phyloP scores from a whole-genome alignment of 2,888 invertebrate species.

The Desoria tigrina region DNA sequence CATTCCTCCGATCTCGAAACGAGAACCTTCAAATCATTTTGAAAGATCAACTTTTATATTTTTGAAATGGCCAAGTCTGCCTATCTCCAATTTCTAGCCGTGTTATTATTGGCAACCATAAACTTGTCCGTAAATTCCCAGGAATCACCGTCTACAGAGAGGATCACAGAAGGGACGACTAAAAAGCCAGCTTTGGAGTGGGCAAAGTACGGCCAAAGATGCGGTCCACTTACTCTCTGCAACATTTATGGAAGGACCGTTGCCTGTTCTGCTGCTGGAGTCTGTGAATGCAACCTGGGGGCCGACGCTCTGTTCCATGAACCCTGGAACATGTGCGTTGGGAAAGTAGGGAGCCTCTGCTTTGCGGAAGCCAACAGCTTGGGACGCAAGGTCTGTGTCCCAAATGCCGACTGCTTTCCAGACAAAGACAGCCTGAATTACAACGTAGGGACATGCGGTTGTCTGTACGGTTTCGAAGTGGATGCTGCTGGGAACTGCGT shows the following conservation, averaged over 20 bases:
- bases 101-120: constrained; percentile 17
- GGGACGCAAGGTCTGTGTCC: constrained; percentile 10
- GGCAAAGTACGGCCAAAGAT: too few relatives aligned
- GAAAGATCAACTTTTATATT: too few relatives aligned
- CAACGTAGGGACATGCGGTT: constrained; percentile 26
- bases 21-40: too few relatives aligned
- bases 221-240: not conserved
- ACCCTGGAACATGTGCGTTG: constrained; percentile 1
- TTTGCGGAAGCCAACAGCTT: not conserved
- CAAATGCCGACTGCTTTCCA: constrained; percentile 12
- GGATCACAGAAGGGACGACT: not conserved
- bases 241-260: constrained; percentile 1
- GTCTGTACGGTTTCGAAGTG: constrained; percentile 19
- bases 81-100: constrained; percentile 15
- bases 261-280: not conserved
- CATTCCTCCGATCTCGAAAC: too few relatives aligned
- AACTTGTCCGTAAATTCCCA: not conserved
- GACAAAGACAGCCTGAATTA: constrained; percentile 14
- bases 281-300: constrained; percentile 7
- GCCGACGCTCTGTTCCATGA: not conserved
- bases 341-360: constrained; percentile 5
- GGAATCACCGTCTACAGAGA: not conserved
- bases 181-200: too few relatives aligned
- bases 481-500: constrained; percentile 7
- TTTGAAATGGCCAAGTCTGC: too few relatives aligned